These are phyloP conservation scores for Heteromormyrus szaboi DNA, from an alignment of 2,797 vertebrate species.

Conservation along the genomic window DNA sequence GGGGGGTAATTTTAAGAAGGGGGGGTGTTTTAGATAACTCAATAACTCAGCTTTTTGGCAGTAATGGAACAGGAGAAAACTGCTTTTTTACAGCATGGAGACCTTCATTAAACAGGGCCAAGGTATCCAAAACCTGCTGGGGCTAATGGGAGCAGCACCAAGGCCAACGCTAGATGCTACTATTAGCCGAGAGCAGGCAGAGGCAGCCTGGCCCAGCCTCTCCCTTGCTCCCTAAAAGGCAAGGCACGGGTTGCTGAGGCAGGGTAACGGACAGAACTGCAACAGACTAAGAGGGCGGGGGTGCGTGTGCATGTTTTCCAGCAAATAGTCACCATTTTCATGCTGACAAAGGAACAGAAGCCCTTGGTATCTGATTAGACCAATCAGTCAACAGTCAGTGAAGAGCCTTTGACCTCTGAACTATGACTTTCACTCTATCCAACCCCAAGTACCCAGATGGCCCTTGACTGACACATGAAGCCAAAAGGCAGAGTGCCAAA, in stretches of 20 bases:
- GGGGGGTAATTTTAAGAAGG: not conserved
- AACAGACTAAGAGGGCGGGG: not conserved
- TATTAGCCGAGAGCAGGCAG: not conserved
- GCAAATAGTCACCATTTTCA: slow-evolving; percentile 1
- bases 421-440: not conserved
- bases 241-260: slow-evolving; percentile 10
- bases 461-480: not conserved
- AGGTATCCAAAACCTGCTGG: slow-evolving; percentile 17
- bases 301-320: not conserved
- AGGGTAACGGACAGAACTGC: not conserved
- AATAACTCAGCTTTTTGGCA: slow-evolving; percentile 16
- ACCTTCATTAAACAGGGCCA: slow-evolving; percentile 20
- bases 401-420: not conserved
- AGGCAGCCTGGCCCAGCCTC: not conserved
- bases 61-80: slow-evolving; percentile 21
- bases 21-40: not conserved
- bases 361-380: not conserved
- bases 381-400: not conserved
- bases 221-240: not conserved
- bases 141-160: not conserved
- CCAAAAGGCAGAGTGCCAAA: not conserved
- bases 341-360: slow-evolving; percentile 4
- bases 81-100: slow-evolving; percentile 19
- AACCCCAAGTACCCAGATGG: not conserved
- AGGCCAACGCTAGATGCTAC: not conserved